phyloP scores from a whole-genome alignment of 2,888 invertebrate genomes.

The Ophion ventricosus region DNA sequence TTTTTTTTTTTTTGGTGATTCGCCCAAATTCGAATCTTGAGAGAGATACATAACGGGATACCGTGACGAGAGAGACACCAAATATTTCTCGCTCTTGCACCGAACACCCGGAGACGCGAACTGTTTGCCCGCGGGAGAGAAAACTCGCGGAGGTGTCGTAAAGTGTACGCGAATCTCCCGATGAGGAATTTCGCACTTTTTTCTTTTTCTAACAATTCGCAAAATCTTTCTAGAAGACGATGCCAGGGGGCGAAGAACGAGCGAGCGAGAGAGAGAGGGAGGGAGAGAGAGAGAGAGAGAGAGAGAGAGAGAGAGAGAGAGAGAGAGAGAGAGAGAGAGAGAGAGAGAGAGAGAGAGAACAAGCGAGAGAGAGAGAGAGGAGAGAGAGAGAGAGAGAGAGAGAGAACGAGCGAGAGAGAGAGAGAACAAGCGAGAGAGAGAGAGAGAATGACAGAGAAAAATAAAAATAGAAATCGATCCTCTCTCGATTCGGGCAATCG shows the following conservation, averaged over 20 bases:
- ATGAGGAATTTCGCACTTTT: background rate
- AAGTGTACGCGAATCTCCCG: slow-evolving; percentile 27
- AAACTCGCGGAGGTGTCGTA: slow-evolving; percentile 39
- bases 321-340: slow-evolving; percentile 14
- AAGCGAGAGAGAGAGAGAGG: background rate
- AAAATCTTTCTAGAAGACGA: background rate
- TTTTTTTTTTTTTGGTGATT: background rate
- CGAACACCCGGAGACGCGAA: slow-evolving; percentile 33
- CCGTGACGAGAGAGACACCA: slow-evolving; percentile 74
- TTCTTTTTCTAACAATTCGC: background rate
- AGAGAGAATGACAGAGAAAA: background rate
- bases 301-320: background rate
- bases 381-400: background rate
- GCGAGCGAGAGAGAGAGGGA: background rate
- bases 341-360: background rate
- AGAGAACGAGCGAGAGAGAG: background rate
- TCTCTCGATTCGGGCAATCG: slow-evolving; percentile 47
- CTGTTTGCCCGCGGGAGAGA: slow-evolving; percentile 7
- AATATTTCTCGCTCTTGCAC: slow-evolving; percentile 71
- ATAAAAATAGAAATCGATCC: slow-evolving; percentile 34
- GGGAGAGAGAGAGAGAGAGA: background rate
- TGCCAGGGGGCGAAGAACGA: background rate
- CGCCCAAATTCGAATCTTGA: slow-evolving; percentile 17
- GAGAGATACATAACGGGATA: slow-evolving; percentile 74
- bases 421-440: background rate